These are phyloP conservation scores for Arctia plantaginis DNA, from an alignment of 2,888 invertebrate species.

Conservation along the genomic window DNA sequence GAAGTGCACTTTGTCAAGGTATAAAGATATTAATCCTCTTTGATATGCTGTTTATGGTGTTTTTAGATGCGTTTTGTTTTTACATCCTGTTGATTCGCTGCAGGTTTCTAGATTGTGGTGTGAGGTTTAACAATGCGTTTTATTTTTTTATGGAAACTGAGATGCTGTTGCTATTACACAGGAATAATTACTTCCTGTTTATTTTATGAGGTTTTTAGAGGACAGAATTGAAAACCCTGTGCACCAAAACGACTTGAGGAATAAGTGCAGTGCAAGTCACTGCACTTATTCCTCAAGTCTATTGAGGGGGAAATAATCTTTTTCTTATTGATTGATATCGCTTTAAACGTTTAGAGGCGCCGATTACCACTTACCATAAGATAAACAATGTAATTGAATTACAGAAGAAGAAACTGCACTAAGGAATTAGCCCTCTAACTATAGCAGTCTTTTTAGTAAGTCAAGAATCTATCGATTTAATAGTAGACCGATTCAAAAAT, in stretches of 20 bases:
- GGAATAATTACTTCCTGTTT: not conserved
- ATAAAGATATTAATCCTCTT: constrained; percentile 21
- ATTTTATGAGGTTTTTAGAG: not conserved
- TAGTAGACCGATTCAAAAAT: not conserved
- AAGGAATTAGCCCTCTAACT: not conserved
- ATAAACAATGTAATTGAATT: not conserved
- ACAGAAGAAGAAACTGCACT: not conserved
- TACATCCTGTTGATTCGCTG: constrained; percentile 16
- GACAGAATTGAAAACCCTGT: not conserved
- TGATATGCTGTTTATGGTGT: constrained; percentile 20
- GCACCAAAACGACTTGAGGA: not conserved
- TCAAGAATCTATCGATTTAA: not conserved
- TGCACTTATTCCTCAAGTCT: not conserved
- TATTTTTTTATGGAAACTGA: not conserved
- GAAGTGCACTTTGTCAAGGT: constrained; percentile 39
- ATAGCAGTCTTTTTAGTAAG: too few species aligned
- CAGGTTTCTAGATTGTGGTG: constrained; percentile 2
- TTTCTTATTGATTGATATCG: not conserved
- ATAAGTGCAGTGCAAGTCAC: too few species aligned
- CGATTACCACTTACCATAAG: not conserved
- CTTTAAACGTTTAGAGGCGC: not conserved
- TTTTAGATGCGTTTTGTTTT: constrained; percentile 20
- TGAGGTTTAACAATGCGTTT: not conserved
- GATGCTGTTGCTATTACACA: not conserved
- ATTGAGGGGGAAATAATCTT: not conserved